Percentiles rank a stretch among this genome's conserved stretches.
These are phyloP conservation scores for Microcebus murinus DNA, from an alignment of 2,113 vertebrate species.

Conservation along the genomic window DNA sequence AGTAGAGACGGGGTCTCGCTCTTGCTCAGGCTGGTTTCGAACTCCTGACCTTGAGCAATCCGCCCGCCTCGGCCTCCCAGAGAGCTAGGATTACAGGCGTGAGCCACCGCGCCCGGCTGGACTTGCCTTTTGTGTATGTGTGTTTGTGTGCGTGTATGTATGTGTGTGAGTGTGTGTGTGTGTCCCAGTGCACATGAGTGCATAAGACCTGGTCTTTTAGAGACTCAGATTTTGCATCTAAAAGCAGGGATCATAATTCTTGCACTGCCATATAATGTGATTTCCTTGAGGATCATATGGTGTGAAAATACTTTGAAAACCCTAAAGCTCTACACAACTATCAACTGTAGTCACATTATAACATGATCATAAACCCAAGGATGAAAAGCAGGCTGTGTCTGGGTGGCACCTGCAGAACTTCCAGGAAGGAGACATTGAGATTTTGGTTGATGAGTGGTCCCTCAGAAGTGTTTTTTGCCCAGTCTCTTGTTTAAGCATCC, in stretches of 20 bases:
- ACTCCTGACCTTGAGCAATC: too few relatives aligned
- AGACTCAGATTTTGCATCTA: not conserved
- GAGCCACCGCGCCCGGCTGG: too few relatives aligned
- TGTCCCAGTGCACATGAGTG: too few relatives aligned
- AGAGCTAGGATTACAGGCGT: too few relatives aligned
- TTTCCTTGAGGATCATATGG: not conserved
- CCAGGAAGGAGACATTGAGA: not conserved
- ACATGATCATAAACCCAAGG: not conserved
- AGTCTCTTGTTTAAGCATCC: not conserved
- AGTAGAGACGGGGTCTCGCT: too few relatives aligned
- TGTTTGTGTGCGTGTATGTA: too few relatives aligned
- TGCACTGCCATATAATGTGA: not conserved
- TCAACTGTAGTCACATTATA: not conserved
- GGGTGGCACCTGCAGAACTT: not conserved
- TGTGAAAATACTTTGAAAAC: not conserved
- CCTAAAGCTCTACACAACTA: not conserved
- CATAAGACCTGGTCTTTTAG: not conserved
- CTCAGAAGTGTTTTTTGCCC: not conserved
- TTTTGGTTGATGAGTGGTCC: fast-evolving
- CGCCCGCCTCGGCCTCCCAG: too few relatives aligned
- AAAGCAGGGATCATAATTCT: not conserved
- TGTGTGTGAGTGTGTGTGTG: too few relatives aligned
- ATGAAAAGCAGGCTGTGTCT: not conserved
- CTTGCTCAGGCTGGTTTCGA: too few relatives aligned
- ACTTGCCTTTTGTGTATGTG: not conserved